Evolutionary conservation across 37 sponge, comb jelly and placozoan species (phyloP), one percentile per base, ranked within the genome.

Genomic region (Crambe crambe): DNA sequence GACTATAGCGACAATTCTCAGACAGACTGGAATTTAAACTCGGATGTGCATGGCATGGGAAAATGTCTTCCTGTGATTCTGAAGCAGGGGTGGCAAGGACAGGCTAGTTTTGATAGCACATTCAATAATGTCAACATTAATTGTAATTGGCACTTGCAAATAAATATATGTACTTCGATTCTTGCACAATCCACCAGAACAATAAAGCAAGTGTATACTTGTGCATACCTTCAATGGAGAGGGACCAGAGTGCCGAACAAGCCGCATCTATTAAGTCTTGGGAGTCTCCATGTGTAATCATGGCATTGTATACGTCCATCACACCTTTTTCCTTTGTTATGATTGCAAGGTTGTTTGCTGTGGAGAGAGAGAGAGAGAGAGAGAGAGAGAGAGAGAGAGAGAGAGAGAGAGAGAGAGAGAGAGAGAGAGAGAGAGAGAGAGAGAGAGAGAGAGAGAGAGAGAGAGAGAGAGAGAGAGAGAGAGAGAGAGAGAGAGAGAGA

Each of bases 221-320:
- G 56, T 54, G 18, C n/a, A n/a, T n/a, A n/a, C 92, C 92, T 81
- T 91, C 86, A 69, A 91, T 63, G 29, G 91, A 87, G 42, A 95
- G 89, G 23, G 89, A 83, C 92, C 92, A 95, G 43, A 95, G 80
- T 1, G 87, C 85, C 20, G 86, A 85, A 76, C 82, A 81, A 30
- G 89, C 86, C 8, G 79, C 68, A 22, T 88, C 95, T 20, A 91
- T 68, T 40, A 91, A 17, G 3, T 87, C 80, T 43, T 23, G 63
- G 40, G 37, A 37, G 41, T 60, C 37, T 57, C 44, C 76, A 78
- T 91, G 89, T 21, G 37, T 60, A 22, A 27, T 35, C 68, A 95
- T 56, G 37, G 85, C 83, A 25, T 63, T 47, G 68, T 79, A 88
- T 3, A 95, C 43, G 58, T 85, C 89, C 31, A 35, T 71, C 23